These are phyloP conservation scores for Misgurnus mizolepis DNA, from an alignment of 2,113 vertebrate species.

Conservation along the genomic window DNA sequence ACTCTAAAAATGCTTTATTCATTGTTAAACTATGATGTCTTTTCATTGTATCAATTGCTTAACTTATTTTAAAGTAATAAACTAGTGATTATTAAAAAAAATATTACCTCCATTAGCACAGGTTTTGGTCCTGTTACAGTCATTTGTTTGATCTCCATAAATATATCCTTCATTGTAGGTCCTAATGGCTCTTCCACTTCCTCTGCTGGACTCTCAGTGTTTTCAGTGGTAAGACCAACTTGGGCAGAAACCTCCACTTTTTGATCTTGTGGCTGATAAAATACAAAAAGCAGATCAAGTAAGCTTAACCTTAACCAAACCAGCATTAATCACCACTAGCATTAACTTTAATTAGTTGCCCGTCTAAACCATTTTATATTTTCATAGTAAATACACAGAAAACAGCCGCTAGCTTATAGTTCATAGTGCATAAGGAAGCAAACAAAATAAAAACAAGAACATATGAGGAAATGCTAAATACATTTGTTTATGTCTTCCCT, in stretches of 20 bases:
- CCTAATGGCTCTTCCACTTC: slow-evolving; percentile 44
- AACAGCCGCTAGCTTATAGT: background rate
- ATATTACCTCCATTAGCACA: slow-evolving; percentile 63
- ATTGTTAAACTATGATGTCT: background rate
- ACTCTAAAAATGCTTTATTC: too few relatives aligned
- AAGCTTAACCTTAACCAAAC: background rate
- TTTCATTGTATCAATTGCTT: background rate
- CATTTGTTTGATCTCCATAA: slow-evolving; percentile 58
- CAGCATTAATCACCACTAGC: background rate
- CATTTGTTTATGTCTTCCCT: background rate
- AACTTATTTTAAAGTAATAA: background rate
- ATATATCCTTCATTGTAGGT: slow-evolving; percentile 56
- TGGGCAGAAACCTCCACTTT: background rate
- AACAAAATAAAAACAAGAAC: background rate
- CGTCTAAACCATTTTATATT: background rate
- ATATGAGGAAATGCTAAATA: background rate
- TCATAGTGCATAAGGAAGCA: background rate
- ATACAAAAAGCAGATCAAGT: background rate
- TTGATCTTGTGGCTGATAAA: slow-evolving; percentile 27
- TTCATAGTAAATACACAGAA: background rate
- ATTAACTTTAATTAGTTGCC: background rate
- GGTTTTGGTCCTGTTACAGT: slow-evolving; percentile 48
- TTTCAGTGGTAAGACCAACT: background rate
- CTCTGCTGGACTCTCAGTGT: slow-evolving; percentile 12
- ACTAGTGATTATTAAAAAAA: background rate